Percentiles rank a stretch among this genome's conserved stretches.
Evolutionary conservation across 1,140 invertebrate genomes (phyloP).

Genomic region (Augochlora pura): DNA sequence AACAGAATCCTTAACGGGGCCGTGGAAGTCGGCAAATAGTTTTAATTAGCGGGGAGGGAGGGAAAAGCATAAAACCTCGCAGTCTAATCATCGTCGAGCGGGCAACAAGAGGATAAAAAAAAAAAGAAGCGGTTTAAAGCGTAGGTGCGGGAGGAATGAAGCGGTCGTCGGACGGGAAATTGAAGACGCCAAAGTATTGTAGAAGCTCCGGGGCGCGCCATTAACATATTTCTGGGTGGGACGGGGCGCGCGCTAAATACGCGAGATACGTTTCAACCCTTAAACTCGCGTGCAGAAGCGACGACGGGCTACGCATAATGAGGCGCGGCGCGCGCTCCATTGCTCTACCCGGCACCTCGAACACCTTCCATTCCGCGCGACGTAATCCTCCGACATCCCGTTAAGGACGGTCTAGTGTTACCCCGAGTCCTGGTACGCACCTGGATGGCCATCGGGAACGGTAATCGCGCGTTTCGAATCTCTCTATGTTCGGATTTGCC

Average conservation of each 20-base stretch:
- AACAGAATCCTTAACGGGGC: too few relatives aligned
- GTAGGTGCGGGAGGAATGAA: not conserved
- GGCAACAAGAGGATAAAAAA: too few relatives aligned
- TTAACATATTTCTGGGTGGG: conserved; percentile 16
- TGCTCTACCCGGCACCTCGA: conserved; percentile 27
- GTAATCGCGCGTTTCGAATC: conserved; percentile 11
- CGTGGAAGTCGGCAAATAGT: too few relatives aligned
- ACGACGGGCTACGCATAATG: conserved; percentile 18
- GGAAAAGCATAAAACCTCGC: too few relatives aligned
- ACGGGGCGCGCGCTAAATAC: conserved; percentile 9
- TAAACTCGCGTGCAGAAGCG: conserved; percentile 22
- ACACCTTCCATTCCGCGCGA: conserved; percentile 9
- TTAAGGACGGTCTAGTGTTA: conserved; percentile 28
- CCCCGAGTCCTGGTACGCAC: not conserved
- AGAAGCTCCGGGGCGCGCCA: not conserved
- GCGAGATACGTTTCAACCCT: conserved; percentile 4
- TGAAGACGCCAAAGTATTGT: conserved; percentile 5
- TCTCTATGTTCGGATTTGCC: not conserved
- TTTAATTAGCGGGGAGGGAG: too few relatives aligned
- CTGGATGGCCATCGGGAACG: conserved; percentile 7
- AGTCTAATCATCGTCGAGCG: too few relatives aligned
- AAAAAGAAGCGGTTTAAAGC: not conserved
- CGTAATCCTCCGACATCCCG: conserved; percentile 25
- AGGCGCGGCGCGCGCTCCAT: conserved; percentile 29
- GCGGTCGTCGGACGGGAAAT: not conserved